Evolutionary conservation across 2,888 invertebrate species (phyloP), one percentile per base, ranked within the genome.

Genomic region (Trissonchulus latispiculum): DNA sequence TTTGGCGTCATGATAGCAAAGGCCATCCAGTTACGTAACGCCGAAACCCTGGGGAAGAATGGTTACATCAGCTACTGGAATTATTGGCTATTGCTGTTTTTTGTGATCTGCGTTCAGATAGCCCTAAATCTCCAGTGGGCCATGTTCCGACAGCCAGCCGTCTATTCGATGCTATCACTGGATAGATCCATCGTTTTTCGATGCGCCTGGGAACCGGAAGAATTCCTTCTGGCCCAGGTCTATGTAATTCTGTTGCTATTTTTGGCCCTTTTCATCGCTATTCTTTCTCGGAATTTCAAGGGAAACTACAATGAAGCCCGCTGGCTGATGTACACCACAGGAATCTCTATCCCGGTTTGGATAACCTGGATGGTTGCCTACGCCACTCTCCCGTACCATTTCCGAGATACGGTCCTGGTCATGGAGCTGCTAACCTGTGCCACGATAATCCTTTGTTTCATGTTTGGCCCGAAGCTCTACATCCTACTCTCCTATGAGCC

Each of bases 391-490:
- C 76, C 76, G 8, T 71, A 74, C 68, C 75, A 76, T 33, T 78
- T 76, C 33, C 37, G 76, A 76, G 76, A 79, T n/a, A 70, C 75
- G 32, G 78, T 79, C 29, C 74, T 80, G 36, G 77, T 80, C 15
- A 67, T 77, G 36, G 80, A 81, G 73, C 75, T 81, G 71, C 62
- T 82, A 48, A 66, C 77, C 8, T 79, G 78, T 73, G 81, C 78
- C 32, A 78, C 79, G 18, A 76, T 80, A 29, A 78, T 81, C 35
- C 77, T 81, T 36, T 78, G 77, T 36, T 80, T 81, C 76, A 76
- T 81, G 70, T 81, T 82, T 76, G 81, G 81, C 2, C 81, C 81
- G 2, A 81, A 81, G 62, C 77, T 81, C 70, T 81, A 81, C 77
- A 82, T 81, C 72, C 78, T 81, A 33, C 77, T 81, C 23, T 78